These are phyloP conservation scores for Stomatorhinus walkeri DNA, from an alignment of 2,797 vertebrate genomes.

Conservation along the genomic window DNA sequence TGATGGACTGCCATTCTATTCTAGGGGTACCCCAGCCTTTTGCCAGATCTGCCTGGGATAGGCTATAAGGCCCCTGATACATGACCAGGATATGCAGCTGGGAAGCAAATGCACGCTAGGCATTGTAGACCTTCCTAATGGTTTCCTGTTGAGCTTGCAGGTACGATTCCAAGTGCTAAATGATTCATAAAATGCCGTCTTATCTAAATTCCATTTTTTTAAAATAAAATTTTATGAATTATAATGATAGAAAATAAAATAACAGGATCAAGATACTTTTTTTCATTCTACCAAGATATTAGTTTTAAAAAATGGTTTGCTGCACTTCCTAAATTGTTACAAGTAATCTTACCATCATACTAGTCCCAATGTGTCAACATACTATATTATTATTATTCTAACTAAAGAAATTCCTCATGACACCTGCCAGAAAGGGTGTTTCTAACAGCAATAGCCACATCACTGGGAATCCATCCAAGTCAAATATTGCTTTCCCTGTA, in stretches of 20 bases:
- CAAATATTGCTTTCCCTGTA: constrained; percentile 56
- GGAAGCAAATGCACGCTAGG: not conserved
- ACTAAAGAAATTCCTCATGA: constrained; percentile 46
- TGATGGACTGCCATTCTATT: not conserved
- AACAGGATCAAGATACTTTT: not conserved
- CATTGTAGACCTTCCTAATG: not conserved
- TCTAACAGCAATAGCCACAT: constrained; percentile 49
- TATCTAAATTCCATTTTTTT: not conserved
- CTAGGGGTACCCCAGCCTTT: not conserved
- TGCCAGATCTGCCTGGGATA: not conserved
- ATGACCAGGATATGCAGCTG: not conserved
- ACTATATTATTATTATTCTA: constrained; percentile 46
- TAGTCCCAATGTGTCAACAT: constrained; percentile 1
- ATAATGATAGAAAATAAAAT: not conserved
- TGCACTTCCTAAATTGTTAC: constrained; percentile 10
- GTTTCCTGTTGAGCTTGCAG: not conserved
- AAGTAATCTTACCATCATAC: constrained; percentile 7
- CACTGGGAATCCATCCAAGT: constrained; percentile 53
- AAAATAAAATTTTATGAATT: not conserved
- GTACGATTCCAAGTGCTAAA: not conserved
- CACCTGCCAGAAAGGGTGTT: constrained; percentile 56
- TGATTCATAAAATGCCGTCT: not conserved
- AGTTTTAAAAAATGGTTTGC: not conserved
- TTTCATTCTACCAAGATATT: not conserved
- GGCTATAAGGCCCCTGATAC: not conserved